Base-by-base conservation (phyloP, 2,797 vertebrate genomes). In the Iguana delicatissima region DNA sequence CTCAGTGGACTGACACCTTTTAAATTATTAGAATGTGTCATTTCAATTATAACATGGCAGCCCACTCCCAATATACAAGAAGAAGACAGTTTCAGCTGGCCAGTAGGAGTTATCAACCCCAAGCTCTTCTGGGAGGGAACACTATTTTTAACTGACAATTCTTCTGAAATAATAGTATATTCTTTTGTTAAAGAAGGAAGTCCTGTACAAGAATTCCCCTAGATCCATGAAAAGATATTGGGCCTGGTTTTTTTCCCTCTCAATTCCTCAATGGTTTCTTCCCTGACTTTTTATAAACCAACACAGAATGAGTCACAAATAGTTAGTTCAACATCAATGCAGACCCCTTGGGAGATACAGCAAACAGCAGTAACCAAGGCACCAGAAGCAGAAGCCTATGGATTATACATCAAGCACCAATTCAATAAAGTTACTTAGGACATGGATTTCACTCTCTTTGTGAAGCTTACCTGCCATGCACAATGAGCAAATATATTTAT, bases 401-500 rank as follows among this genome's bases (percentile, higher is more conserved):
- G 80, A 42, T 82, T 52, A 55, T 73, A 82, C 24, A 73, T 83
- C 82, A 89, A 69, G 80, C 35, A 62, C 38, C 55, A 62, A n/a
- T 89, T 83, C 38, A 74, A 72, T 62, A 46, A 20, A 26, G 88
- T 83, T 83, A 76, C 80, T 74, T 59, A n/a, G 20, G 80, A 80
- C 80, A 82, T 83, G 67, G 35, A 89, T 83, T 88, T 82, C n/a
- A 59, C 50, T 88, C 77, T 82, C 35, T 72, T 72, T 72, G 57
- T 77, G 59, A 46, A 67, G 38, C 72, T 64, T 20, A 67, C 55
- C 81, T 67, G 42, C 72, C 88, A 79, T 74, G 26, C 42, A 89
- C 73, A 52, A 67, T 79, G 79, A 88, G 38, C 42, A 29, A 4
- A 38, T 42, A n/a, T 77, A 89, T 84, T 89, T 50, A 67, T 89